These are phyloP conservation scores for Meloidogyne exigua DNA, from an alignment of 1,140 invertebrate genomes.

Conservation along the genomic window DNA sequence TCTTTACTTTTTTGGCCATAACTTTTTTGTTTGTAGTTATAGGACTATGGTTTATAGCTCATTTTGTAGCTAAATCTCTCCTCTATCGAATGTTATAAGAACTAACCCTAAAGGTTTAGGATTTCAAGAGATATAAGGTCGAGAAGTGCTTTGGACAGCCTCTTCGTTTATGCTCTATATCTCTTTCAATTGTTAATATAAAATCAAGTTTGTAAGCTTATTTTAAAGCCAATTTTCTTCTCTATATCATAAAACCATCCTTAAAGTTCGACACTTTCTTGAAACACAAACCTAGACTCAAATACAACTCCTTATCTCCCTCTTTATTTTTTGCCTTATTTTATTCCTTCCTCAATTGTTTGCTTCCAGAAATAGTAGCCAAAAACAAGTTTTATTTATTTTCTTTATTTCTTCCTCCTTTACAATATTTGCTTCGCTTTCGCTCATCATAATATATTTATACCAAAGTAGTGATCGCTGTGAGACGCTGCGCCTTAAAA, in stretches of 20 bases:
- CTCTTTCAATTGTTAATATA: no score
- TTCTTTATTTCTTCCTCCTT: neutral
- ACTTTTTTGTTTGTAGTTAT: no score
- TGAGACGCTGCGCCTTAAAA: neutral
- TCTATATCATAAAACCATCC: neutral
- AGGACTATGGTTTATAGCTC: no score
- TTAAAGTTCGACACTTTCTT: neutral
- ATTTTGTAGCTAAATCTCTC: no score
- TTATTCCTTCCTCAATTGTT: neutral
- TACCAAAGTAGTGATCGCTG: neutral
- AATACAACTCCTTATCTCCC: neutral
- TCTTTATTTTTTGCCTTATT: neutral
- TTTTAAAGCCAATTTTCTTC: neutral
- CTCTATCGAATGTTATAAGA: no score
- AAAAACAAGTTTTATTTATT: neutral
- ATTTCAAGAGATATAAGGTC: no score
- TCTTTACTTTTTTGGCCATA: neutral
- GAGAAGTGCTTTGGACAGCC: no score
- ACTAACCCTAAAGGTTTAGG: no score
- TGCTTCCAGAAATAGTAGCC: constrained; percentile 4
- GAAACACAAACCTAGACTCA: neutral
- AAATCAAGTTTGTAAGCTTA: neutral
- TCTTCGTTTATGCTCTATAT: no score
- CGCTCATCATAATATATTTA: neutral
- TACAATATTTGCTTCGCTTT: neutral